phyloP scores from a whole-genome alignment of 2,888 invertebrate species.

The Caenorhabditis zanzibari region DNA sequence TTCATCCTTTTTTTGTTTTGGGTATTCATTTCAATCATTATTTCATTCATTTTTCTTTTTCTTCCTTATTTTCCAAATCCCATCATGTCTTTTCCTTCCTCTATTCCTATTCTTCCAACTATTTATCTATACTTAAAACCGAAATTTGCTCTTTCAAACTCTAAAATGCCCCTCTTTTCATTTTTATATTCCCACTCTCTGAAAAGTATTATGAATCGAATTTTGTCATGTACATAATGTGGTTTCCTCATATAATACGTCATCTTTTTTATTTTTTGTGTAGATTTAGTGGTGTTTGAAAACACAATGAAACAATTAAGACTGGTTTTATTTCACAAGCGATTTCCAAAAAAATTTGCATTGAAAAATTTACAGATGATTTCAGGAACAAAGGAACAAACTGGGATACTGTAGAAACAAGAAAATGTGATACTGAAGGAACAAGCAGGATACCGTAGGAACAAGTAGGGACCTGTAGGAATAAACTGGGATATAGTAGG shows the following conservation, averaged over 20 bases:
- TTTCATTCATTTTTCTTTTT: not conserved
- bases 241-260: slow-evolving; percentile 62
- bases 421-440: no score
- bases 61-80: slow-evolving; percentile 38
- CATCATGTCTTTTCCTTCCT: slow-evolving; percentile 44
- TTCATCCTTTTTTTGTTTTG: slow-evolving; percentile 1
- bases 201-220: slow-evolving; percentile 66
- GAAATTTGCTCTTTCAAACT: slow-evolving; percentile 50
- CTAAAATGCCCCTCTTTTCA: slow-evolving; percentile 15
- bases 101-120: slow-evolving; percentile 4
- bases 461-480: no score
- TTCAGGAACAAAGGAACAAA: no score
- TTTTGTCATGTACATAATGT: slow-evolving; percentile 61
- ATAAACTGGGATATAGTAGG: no score
- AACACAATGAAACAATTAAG: slow-evolving; percentile 40
- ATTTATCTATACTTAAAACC: slow-evolving; percentile 50
- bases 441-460: no score
- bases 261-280: not conserved
- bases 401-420: no score
- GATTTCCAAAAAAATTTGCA: no score
- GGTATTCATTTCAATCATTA: slow-evolving; percentile 33
- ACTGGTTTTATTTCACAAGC: no score
- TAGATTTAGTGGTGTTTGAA: slow-evolving; percentile 39
- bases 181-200: slow-evolving; percentile 13
- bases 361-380: no score